Conservation (phyloP, 2,888 invertebrate genomes). For the Ctenicera cuprea region DNA sequence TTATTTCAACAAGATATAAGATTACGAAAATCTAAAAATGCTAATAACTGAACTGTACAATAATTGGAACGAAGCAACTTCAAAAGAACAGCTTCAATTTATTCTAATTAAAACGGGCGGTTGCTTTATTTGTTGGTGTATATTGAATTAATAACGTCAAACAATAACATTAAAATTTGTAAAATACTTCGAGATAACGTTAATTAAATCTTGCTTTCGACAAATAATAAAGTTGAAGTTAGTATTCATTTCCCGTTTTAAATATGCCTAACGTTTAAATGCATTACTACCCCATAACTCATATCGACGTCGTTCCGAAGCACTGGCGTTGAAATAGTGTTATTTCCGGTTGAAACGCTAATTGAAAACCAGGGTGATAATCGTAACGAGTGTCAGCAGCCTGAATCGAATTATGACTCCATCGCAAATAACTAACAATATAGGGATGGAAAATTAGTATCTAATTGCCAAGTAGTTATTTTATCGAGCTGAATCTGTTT, state of each 20-base stretch:
- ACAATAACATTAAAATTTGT: background rate
- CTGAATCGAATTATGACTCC: slow-evolving; percentile 30
- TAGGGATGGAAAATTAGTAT: slow-evolving; percentile 22
- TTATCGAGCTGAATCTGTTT: background rate
- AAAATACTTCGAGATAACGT: background rate
- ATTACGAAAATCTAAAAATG: too few relatives aligned
- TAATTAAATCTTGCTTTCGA: background rate
- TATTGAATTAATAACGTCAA: background rate
- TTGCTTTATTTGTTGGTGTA: background rate
- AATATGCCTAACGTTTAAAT: background rate
- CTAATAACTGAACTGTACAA: too few relatives aligned
- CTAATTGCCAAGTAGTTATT: slow-evolving; percentile 14
- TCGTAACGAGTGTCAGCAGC: slow-evolving; percentile 37
- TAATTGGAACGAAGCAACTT: too few relatives aligned
- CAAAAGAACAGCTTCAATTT: too few relatives aligned
- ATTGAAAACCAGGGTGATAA: slow-evolving; percentile 37
- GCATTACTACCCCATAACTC: slow-evolving; percentile 7
- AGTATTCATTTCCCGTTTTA: background rate
- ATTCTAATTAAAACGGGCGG: too few relatives aligned
- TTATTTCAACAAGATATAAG: too few relatives aligned
- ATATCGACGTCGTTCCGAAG: background rate
- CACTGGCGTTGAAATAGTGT: slow-evolving; percentile 30
- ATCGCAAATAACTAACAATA: slow-evolving; percentile 31
- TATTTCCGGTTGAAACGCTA: slow-evolving; percentile 42
- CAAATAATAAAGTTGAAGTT: background rate